Evolutionary conservation across 2,888 invertebrate genomes (phyloP), one percentile per base, ranked within the genome.

Genomic region (Dasypogon diadema): DNA sequence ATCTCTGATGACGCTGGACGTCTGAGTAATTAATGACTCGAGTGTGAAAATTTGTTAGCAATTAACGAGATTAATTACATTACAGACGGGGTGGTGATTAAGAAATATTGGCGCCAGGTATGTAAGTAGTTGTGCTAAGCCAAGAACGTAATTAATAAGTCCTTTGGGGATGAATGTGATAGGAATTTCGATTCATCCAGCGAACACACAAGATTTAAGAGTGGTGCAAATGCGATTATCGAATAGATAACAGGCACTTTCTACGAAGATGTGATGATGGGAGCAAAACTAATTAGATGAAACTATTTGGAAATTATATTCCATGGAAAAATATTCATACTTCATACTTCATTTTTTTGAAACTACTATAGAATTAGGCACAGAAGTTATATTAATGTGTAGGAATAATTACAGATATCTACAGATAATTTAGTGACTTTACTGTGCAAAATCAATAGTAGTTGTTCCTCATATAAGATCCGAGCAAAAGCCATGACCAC

Each of bases 11-110:
- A 74, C 54, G 54, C 51, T 16, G 34, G 63, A 74, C 63, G 58
- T 54, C 48, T 60, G 63, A 63, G 51, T 63, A 74, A 74, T 74
- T 74, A 60, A 74, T 74, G 60, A 34, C 12, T 37, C 16, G 48
- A 63, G 74, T 60, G 60, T 74, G 63, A 63, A 74, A 74, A 63
- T 74, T 74, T 63, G 60, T 74, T 63, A 74, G 74, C 74, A 74
- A 74, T 74, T 74, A 74, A 74, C 74, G 48, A 63, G 60, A 74
- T 74, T 51, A 74, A 74, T 74, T 34, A 42, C 70, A 70, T 70
- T 70, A 60, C 60, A 60, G 60, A 60, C 37, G 18, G 37, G 60
- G 60, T 18, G 60, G 65, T 65, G 65, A 65, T 42, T 65, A 48
- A 65, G 65, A 65, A 65, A 65, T 65, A 65, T 26, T 48, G 26